Evolutionary conservation across 2,113 vertebrate genomes (phyloP), one percentile per base, ranked within the genome.

Genomic region (Madoqua kirkii): DNA sequence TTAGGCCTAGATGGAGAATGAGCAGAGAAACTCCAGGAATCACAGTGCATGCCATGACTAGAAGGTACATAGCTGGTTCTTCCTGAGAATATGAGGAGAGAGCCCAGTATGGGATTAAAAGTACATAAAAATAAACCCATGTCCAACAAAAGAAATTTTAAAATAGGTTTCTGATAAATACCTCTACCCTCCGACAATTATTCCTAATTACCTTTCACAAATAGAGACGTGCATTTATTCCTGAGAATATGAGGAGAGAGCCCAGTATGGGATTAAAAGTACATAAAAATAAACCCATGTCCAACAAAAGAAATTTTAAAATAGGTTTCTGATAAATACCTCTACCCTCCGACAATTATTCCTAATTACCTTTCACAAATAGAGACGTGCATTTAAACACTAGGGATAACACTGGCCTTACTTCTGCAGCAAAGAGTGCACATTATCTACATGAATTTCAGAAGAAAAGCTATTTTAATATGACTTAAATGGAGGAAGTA

Each of bases 81-180:
- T 89, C 55, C 9, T 84, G 25, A 94, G 55, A 79, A 93, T n/a
- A 93, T 2, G 27, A 12, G 15, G 87, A 90, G 62, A 62, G 6
- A 74, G 6, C 10, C 54, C 71, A 78, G 59, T 55, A 54, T 31
- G 43, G 76, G 52, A 90, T 60, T 60, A 86, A 88, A 52, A 31
- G 4, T 27, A 85, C 0, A 83, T 40, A 62, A 95, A 96, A 96
- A 60, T 8, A 92, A 5, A 86, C 2, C 23, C 40, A 48, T 40
- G 25, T 17, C 9, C 14, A 74, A 59, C 16, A 59, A 93, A 52
- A 84, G 48, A 52, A 50, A n/a, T 81, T 52, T 33, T 81, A 92
- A 85, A 94, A 43, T 9, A 89, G 33, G 90, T 62, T 96, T 87
- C 83, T 85, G 92, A 81, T 94, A 91, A 64, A 67, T 33, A 91